These are phyloP conservation scores for Semicossyphus pulcher DNA, from an alignment of 2,113 vertebrate species.

Conservation along the genomic window DNA sequence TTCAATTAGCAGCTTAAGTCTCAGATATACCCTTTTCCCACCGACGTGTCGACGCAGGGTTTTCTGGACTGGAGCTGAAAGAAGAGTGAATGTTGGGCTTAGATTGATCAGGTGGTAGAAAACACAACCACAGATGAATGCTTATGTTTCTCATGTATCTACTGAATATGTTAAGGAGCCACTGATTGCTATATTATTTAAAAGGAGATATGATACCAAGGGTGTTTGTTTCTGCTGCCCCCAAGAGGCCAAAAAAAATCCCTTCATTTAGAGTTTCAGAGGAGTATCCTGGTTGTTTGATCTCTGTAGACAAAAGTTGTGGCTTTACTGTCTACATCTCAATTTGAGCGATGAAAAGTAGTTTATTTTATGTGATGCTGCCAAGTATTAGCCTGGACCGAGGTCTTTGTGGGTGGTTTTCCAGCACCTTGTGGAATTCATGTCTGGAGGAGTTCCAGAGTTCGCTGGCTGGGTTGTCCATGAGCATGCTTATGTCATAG, in stretches of 20 bases:
- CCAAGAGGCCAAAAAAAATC: too few species aligned
- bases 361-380: neutral
- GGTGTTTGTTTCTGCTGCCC: too few species aligned
- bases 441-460: slow-evolving; percentile 26
- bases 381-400: neutral
- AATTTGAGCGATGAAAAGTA: neutral
- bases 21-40: neutral
- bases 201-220: too few species aligned
- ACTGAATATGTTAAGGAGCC: neutral
- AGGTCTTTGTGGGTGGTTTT: slow-evolving; percentile 41
- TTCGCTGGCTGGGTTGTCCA: neutral
- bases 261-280: too few species aligned
- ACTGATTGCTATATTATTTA: neutral
- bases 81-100: neutral
- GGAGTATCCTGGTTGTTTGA: too few species aligned
- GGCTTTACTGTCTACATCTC: neutral
- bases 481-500: slow-evolving; percentile 13
- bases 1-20: neutral
- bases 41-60: too few species aligned
- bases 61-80: too few species aligned
- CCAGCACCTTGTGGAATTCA: slow-evolving; percentile 49
- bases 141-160: neutral
- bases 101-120: neutral
- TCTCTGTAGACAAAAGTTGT: too few species aligned
- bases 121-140: neutral